Conservation (phyloP, 2,888 invertebrate genomes). For the Trissonchulus latispiculum region DNA sequence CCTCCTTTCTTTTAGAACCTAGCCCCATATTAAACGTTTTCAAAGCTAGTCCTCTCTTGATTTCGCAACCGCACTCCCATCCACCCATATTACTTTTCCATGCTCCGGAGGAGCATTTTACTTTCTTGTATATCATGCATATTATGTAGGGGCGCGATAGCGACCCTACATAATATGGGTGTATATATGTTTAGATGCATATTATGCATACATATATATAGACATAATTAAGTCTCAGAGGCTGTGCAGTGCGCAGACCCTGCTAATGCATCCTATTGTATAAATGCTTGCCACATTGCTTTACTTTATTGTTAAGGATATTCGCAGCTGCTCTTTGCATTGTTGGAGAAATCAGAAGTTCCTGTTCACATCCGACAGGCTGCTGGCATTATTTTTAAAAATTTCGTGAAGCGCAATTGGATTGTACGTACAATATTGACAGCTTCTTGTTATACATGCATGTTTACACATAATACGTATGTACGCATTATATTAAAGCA, state of each 20-base stretch:
- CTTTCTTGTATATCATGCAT: too few species aligned
- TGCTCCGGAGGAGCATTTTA: too few species aligned
- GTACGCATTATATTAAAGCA: too few species aligned
- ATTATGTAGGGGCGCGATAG: too few species aligned
- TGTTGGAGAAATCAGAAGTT: constrained; percentile 63
- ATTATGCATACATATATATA: not conserved
- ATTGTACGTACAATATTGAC: constrained; percentile 32
- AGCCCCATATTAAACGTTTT: too few species aligned
- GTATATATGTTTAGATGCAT: too few species aligned
- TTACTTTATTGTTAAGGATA: constrained; percentile 49
- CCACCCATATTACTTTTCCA: too few species aligned
- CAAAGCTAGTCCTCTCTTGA: too few species aligned
- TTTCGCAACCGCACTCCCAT: too few species aligned
- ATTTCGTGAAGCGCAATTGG: constrained; percentile 93
- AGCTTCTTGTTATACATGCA: not conserved
- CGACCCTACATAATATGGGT: too few species aligned
- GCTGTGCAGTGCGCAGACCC: not conserved
- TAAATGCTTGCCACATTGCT: not conserved
- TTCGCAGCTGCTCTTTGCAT: constrained; percentile 68
- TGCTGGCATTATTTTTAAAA: constrained; percentile 88
- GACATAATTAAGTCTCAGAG: not conserved
- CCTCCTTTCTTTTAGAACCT: too few species aligned
- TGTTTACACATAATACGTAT: not conserved
- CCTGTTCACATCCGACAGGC: constrained; percentile 73
- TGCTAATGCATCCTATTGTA: not conserved